phyloP scores from a whole-genome alignment of 2,113 vertebrate species.

The Melanerpes aurifrons region DNA sequence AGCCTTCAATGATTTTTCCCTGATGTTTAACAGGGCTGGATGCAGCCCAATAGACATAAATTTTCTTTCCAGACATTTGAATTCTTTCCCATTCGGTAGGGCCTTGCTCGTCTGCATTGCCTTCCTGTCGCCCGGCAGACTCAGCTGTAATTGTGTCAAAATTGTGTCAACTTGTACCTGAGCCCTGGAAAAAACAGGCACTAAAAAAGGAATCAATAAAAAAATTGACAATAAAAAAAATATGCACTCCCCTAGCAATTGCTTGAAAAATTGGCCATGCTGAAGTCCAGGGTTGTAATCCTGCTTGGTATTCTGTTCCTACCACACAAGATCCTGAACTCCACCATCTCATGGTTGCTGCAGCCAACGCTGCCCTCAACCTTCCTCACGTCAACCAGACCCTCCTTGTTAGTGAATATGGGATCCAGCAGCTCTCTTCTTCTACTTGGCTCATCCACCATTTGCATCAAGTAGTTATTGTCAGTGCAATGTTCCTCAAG shows the following conservation, averaged over 20 bases:
- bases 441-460: too few species aligned
- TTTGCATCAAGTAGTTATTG: too few species aligned
- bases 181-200: background rate
- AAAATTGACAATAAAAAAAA: background rate
- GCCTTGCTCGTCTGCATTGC: background rate
- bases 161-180: background rate
- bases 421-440: too few species aligned
- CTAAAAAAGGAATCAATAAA: background rate
- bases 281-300: too few species aligned
- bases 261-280: too few species aligned
- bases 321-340: too few species aligned
- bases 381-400: too few species aligned
- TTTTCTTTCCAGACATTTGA: background rate
- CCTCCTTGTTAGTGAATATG: too few species aligned
- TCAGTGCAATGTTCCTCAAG: background rate
- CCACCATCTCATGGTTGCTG: too few species aligned
- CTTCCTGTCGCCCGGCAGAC: background rate
- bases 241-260: too few species aligned
- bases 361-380: too few species aligned
- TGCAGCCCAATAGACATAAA: background rate
- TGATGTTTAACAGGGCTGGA: background rate
- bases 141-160: background rate
- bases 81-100: background rate
- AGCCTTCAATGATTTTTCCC: background rate
- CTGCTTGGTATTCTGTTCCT: too few species aligned